Evolutionary conservation across 2,888 invertebrate genomes (phyloP).

Genomic region (Agrilus mali): DNA sequence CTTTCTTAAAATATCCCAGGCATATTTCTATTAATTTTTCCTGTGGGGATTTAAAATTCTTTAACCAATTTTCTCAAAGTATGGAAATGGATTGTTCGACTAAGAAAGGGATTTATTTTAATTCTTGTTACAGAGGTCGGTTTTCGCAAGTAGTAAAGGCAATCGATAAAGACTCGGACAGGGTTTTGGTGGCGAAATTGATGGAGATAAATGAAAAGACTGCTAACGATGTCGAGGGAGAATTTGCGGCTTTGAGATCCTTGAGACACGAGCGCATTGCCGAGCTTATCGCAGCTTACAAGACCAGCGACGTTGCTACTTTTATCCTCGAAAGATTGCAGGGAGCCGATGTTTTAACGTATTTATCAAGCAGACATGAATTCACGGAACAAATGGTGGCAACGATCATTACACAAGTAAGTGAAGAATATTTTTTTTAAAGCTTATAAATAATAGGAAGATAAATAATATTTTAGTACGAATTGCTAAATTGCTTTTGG

Average conservation of each 20-base stretch:
- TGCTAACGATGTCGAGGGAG: conserved; percentile 55
- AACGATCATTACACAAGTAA: conserved; percentile 66
- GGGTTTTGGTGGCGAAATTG: conserved; percentile 74
- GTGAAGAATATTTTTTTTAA: neutral
- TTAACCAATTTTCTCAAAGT: too few relatives aligned
- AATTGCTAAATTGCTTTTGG: too few relatives aligned
- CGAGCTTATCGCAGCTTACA: conserved; percentile 58
- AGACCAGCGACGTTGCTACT: conserved; percentile 54
- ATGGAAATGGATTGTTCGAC: too few relatives aligned
- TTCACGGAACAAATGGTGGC: conserved; percentile 90
- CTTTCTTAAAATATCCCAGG: too few relatives aligned
- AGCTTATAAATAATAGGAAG: too few relatives aligned
- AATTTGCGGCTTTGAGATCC: conserved; percentile 72
- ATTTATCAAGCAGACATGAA: conserved; percentile 75
- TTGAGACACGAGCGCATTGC: conserved; percentile 83
- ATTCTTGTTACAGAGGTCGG: conserved; percentile 49
- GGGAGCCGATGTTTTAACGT: conserved; percentile 84
- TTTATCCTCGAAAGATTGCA: conserved; percentile 73
- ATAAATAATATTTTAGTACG: too few relatives aligned
- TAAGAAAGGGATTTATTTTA: conserved; percentile 1
- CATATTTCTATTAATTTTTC: too few relatives aligned
- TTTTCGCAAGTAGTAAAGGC: conserved; percentile 79
- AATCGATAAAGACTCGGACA: conserved; percentile 61
- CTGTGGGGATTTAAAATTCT: too few relatives aligned
- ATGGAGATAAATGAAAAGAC: conserved; percentile 54